Percentiles rank a stretch among this genome's conserved stretches.
Evolutionary conservation across 2,797 vertebrate genomes (phyloP).

Genomic region (Falco columbarius): DNA sequence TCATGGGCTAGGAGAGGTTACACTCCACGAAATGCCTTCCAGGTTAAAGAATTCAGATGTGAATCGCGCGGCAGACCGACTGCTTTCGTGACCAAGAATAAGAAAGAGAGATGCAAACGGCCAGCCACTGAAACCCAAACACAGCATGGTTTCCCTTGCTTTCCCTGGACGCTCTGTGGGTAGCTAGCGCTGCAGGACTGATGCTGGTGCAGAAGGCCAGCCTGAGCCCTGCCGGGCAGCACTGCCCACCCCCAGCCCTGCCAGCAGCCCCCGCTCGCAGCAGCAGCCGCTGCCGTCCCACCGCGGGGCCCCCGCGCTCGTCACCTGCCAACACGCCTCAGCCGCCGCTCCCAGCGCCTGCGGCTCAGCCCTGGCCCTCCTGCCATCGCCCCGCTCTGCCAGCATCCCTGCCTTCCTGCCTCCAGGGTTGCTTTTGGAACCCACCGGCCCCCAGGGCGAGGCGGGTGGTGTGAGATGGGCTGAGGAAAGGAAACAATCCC

Average conservation of each 20-base stretch:
- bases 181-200: not conserved
- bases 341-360: not conserved
- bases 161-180: slow-evolving; percentile 37
- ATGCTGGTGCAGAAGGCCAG: not conserved
- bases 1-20: not conserved
- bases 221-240: not conserved
- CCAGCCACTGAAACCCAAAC: not conserved
- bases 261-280: not conserved
- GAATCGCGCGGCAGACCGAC: slow-evolving; percentile 2
- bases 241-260: not conserved
- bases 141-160: slow-evolving; percentile 31
- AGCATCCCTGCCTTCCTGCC: not conserved
- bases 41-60: slow-evolving; percentile 22
- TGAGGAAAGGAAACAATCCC: not conserved
- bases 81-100: slow-evolving; percentile 53
- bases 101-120: slow-evolving; percentile 16
- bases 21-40: slow-evolving; percentile 25
- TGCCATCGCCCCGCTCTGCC: rapidly evolving
- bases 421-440: not conserved
- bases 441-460: rapidly evolving
- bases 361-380: not conserved
- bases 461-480: not conserved
- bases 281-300: not conserved
- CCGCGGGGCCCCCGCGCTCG: not conserved
- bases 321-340: rapidly evolving